Conservation (phyloP, 1,140 invertebrate species). For the Papilio dardanus region DNA sequence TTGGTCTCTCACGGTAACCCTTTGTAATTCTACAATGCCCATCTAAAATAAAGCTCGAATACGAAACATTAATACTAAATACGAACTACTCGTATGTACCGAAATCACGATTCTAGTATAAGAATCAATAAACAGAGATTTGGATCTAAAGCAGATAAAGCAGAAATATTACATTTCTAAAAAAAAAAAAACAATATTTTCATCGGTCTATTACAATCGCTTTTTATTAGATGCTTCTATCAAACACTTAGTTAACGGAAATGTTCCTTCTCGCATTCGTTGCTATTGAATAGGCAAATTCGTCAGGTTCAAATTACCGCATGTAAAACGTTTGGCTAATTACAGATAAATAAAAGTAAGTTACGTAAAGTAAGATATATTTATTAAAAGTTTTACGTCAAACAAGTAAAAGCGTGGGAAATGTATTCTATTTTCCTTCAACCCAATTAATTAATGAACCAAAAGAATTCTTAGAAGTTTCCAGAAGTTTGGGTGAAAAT, state of each 20-base stretch:
- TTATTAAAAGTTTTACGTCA: no score
- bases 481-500: no score
- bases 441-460: no score
- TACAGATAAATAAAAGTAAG: no score
- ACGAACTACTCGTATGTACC: background rate
- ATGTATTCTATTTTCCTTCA: background rate
- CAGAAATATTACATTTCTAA: background rate
- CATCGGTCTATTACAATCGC: background rate
- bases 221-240: background rate
- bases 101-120: background rate
- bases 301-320: background rate
- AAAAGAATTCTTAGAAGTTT: no score
- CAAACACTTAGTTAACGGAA: background rate
- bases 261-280: background rate
- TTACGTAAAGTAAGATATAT: no score
- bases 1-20: slow-evolving; percentile 12
- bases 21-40: slow-evolving; percentile 5
- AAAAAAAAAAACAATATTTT: background rate
- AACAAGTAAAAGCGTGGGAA: background rate
- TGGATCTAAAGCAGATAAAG: background rate
- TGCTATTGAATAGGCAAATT: background rate
- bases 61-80: background rate
- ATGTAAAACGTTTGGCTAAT: background rate
- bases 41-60: background rate
- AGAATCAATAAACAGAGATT: background rate